Evolutionary conservation across 2,113 vertebrate genomes (phyloP).

Genomic region (Motacilla alba): DNA sequence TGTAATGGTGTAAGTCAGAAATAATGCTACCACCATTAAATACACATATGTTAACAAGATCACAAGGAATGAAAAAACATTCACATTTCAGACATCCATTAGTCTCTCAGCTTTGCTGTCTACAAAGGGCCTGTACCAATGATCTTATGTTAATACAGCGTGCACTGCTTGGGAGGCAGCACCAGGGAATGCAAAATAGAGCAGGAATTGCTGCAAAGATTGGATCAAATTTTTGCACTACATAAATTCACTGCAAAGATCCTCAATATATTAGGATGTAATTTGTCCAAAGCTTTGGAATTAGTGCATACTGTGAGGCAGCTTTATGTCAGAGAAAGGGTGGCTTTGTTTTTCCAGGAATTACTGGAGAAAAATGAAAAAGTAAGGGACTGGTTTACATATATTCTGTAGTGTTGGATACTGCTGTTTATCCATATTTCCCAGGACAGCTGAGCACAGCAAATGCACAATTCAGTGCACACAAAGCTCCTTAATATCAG

Average conservation of each 20-base stretch:
- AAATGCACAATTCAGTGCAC: not conserved
- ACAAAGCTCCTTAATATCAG: not conserved
- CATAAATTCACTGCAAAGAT: slow-evolving; percentile 30
- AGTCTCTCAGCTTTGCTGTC: slow-evolving; percentile 27
- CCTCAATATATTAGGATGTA: not conserved
- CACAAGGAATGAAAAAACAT: slow-evolving; percentile 43
- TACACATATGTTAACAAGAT: slow-evolving; percentile 52
- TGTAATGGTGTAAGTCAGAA: slow-evolving; percentile 40
- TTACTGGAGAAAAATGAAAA: not conserved
- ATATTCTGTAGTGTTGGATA: not conserved
- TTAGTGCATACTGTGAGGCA: not conserved
- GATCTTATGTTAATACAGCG: not conserved
- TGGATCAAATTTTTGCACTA: slow-evolving; percentile 3
- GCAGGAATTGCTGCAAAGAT: not conserved
- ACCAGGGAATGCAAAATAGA: not conserved
- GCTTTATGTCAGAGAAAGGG: not conserved
- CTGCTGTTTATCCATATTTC: not conserved
- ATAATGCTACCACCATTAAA: slow-evolving; percentile 34
- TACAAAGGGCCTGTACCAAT: slow-evolving; percentile 11
- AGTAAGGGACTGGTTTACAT: not conserved
- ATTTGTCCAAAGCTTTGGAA: not conserved
- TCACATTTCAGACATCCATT: slow-evolving; percentile 30
- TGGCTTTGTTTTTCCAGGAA: not conserved
- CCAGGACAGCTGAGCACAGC: not conserved
- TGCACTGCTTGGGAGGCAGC: not conserved